These are phyloP conservation scores for Melangyna quadrimaculata DNA, from an alignment of 2,888 invertebrate genomes.

Conservation along the genomic window DNA sequence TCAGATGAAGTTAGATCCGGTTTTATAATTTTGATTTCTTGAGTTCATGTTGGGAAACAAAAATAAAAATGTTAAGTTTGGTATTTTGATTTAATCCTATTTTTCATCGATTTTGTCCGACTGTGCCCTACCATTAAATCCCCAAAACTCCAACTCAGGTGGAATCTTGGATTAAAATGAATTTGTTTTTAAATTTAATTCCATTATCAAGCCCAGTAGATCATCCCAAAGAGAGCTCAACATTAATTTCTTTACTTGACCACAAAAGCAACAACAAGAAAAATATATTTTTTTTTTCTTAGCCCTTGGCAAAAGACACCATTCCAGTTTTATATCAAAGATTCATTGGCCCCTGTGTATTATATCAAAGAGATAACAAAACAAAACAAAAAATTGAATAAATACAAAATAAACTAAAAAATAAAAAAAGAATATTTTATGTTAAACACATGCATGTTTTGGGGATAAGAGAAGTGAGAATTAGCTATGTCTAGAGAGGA, in stretches of 20 bases:
- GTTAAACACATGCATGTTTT: slow-evolving; percentile 43
- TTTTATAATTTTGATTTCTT: no score
- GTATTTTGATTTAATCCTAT: not conserved
- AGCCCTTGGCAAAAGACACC: slow-evolving; percentile 37
- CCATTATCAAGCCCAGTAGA: slow-evolving; percentile 59
- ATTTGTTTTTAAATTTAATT: slow-evolving; percentile 45
- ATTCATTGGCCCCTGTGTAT: slow-evolving; percentile 34
- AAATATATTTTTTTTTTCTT: not conserved
- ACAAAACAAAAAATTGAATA: not conserved
- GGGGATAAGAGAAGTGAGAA: slow-evolving; percentile 58
- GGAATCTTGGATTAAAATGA: slow-evolving; percentile 16
- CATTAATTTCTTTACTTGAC: slow-evolving; percentile 45
- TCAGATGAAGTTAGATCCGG: no score
- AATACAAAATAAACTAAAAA: not conserved
- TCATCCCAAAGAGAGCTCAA: slow-evolving; percentile 39
- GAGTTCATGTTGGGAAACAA: no score
- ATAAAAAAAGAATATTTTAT: slow-evolving; percentile 39
- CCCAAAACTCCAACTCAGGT: slow-evolving; percentile 20
- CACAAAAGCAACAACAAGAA: not conserved
- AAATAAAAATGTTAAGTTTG: not conserved
- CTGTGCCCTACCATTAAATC: not conserved
- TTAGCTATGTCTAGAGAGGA: slow-evolving; percentile 37
- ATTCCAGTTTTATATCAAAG: slow-evolving; percentile 46
- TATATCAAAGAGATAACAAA: slow-evolving; percentile 6
- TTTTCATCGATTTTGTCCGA: not conserved